A percentile compares a stretch with the other conserved stretches of the same genome.
These are phyloP conservation scores for Coracopsis vasa DNA, from an alignment of 2,113 vertebrate species.

Conservation along the genomic window DNA sequence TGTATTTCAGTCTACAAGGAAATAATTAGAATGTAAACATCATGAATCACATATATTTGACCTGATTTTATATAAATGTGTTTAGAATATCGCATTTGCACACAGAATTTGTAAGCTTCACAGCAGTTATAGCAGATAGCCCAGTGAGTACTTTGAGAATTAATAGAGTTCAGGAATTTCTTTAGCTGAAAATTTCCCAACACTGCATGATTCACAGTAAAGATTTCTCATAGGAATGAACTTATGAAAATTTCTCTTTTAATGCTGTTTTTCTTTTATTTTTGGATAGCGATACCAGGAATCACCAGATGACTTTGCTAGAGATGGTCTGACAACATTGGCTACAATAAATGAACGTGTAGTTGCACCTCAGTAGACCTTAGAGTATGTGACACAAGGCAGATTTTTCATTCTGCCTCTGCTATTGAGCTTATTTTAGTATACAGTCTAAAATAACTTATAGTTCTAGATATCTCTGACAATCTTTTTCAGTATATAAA, in stretches of 20 bases:
- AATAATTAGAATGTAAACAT: background rate
- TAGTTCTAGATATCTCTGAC: background rate
- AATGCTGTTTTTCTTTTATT: background rate
- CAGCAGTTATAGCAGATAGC: background rate
- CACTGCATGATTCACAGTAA: background rate
- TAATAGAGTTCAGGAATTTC: background rate
- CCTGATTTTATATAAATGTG: background rate
- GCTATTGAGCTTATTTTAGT: background rate
- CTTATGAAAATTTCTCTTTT: background rate
- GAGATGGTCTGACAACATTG: background rate
- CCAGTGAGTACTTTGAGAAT: background rate
- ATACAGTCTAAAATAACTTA: background rate
- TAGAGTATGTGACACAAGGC: no score
- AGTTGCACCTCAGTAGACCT: background rate
- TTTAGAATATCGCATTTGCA: background rate
- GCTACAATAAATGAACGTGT: accelerated
- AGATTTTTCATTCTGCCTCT: background rate
- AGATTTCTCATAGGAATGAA: background rate
- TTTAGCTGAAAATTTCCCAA: background rate
- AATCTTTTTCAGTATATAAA: background rate
- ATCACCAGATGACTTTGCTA: background rate
- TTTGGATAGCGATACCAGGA: background rate
- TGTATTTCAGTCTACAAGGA: background rate
- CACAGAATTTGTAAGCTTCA: background rate
- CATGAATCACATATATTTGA: background rate